Evolutionary conservation across 2,888 invertebrate genomes (phyloP).

Genomic region (Calameuta idolon): DNA sequence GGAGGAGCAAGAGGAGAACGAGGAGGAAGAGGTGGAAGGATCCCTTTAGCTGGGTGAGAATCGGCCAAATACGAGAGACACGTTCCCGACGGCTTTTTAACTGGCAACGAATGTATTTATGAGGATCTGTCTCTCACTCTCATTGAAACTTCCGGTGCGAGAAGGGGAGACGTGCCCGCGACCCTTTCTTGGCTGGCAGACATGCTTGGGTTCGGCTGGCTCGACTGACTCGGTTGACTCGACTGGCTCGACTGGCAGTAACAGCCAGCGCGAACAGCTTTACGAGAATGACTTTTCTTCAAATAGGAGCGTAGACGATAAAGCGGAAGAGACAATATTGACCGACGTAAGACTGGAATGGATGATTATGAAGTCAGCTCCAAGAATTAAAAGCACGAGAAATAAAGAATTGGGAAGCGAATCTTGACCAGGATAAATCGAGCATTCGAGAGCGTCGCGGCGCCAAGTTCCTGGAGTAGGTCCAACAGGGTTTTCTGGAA

Average conservation of each 20-base stretch:
- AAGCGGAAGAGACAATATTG: not conserved
- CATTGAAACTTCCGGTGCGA: constrained; percentile 60
- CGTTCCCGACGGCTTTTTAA: constrained; percentile 37
- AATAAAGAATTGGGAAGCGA: not conserved
- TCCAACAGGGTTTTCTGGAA: constrained; percentile 43
- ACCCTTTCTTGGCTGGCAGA: not conserved
- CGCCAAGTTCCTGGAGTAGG: constrained; percentile 16
- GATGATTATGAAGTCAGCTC: not conserved
- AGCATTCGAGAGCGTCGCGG: not conserved
- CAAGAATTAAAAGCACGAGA: not conserved
- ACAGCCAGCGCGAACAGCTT: not conserved
- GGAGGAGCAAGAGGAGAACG: too few species aligned
- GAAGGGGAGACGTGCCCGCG: not conserved
- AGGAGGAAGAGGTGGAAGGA: not conserved
- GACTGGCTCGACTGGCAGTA: not conserved
- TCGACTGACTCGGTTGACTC: too few species aligned
- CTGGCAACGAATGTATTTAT: constrained; percentile 49
- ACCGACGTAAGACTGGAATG: not conserved
- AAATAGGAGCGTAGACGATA: not conserved
- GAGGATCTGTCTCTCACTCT: constrained; percentile 53
- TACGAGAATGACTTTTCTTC: not conserved
- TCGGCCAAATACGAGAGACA: not conserved
- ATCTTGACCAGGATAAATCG: not conserved
- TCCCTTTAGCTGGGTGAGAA: not conserved
- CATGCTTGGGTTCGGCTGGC: not conserved